Evolutionary conservation across 2,797 vertebrate genomes (phyloP).

Genomic region (Lacerta bilineata): DNA sequence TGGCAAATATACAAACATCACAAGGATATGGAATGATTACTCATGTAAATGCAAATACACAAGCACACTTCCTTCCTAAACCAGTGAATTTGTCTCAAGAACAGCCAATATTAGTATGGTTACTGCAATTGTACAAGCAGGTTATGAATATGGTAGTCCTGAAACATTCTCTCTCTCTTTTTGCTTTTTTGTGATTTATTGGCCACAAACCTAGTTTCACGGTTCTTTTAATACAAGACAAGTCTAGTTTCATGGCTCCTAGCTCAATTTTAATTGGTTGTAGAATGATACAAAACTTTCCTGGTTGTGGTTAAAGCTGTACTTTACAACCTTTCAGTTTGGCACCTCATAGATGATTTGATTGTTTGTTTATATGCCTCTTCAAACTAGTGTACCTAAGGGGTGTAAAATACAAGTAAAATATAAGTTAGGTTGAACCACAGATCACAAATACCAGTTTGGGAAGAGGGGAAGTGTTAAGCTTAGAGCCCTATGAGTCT

Average conservation of each 20-base stretch:
- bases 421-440: no score
- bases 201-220: neutral
- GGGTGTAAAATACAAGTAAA: no score
- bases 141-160: neutral
- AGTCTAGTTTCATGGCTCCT: neutral
- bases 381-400: no score
- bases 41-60: neutral
- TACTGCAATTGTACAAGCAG: neutral
- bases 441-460: no score
- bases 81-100: neutral
- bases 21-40: neutral
- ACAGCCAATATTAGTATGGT: neutral
- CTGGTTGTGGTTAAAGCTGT: neutral
- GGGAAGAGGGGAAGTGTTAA: no score
- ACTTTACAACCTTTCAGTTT: neutral
- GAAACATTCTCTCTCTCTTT: neutral
- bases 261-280: neutral
- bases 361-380: no score
- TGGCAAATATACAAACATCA: neutral
- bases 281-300: neutral
- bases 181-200: neutral
- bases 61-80: neutral
- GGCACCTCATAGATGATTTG: neutral
- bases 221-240: neutral
- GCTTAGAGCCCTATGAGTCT: neutral